phyloP scores from a whole-genome alignment of 2,797 vertebrate genomes.

The Anisognathus igniventris region DNA sequence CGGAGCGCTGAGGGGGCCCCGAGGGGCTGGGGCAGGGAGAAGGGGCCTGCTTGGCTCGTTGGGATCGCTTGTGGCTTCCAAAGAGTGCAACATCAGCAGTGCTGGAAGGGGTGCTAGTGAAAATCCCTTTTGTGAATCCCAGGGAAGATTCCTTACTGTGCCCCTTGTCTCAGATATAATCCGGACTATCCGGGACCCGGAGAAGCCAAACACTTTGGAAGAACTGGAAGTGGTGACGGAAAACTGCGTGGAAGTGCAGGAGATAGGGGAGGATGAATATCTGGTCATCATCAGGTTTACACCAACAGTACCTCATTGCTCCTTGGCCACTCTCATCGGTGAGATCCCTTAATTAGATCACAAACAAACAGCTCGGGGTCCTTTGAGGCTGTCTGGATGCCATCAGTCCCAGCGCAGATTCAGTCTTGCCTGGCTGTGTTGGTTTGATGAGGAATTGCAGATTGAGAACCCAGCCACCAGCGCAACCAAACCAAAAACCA shows the following conservation, averaged over 20 bases:
- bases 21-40: not conserved
- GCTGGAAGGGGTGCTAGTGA: not conserved
- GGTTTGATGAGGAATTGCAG: not conserved
- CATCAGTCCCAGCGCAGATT: not conserved
- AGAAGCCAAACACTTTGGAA: conserved; percentile 95
- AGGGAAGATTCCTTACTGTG: not conserved
- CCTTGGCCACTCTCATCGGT: conserved; percentile 96
- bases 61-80: not conserved
- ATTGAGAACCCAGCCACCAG: not conserved
- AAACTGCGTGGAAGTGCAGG: conserved; percentile 87
- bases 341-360: not conserved
- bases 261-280: conserved; percentile 86
- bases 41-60: accelerated
- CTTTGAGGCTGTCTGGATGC: not conserved
- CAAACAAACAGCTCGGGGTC: not conserved
- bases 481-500: not conserved
- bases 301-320: conserved; percentile 96
- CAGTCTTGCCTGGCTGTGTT: not conserved
- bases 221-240: conserved; percentile 95
- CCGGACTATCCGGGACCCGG: conserved; percentile 92
- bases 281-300: conserved; percentile 93
- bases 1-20: not conserved
- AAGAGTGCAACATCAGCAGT: accelerated
- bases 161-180: conserved; percentile 83
- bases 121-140: accelerated